Evolutionary conservation across 2,113 vertebrate genomes (phyloP).

Genomic region (Lagopus leucura): DNA sequence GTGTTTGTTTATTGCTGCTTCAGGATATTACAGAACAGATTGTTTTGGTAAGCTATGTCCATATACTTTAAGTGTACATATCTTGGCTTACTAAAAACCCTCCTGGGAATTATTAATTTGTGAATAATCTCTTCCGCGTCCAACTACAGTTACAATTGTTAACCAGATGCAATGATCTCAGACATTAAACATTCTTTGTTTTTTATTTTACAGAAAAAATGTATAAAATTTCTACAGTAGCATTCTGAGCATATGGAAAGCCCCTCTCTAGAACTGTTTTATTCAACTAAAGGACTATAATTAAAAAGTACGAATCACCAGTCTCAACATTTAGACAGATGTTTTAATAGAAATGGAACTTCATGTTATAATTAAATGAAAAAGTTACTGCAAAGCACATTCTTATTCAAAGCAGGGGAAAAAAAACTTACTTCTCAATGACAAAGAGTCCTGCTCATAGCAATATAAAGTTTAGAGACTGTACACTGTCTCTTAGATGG

Average conservation of each 20-base stretch:
- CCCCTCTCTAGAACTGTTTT: background rate
- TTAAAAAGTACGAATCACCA: background rate
- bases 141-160: conserved; percentile 21
- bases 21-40: conserved; percentile 24
- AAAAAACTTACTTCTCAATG: background rate
- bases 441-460: background rate
- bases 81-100: conserved; percentile 28
- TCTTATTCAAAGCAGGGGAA: background rate
- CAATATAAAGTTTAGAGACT: background rate
- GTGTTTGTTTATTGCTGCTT: conserved; percentile 36
- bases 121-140: conserved; percentile 12
- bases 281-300: background rate
- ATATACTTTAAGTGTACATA: conserved; percentile 10
- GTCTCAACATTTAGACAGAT: background rate
- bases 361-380: background rate
- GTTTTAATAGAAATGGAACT: background rate
- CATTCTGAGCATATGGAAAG: background rate
- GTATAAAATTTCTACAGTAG: background rate
- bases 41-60: conserved; percentile 46
- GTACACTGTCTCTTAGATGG: background rate
- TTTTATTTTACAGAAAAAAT: background rate
- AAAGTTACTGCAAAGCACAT: background rate
- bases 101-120: background rate
- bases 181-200: background rate
- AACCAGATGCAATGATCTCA: background rate